Evolutionary conservation across 1,140 invertebrate genomes (phyloP), one percentile per base, ranked within the genome.

Genomic region (Eupristina koningsbergeri): DNA sequence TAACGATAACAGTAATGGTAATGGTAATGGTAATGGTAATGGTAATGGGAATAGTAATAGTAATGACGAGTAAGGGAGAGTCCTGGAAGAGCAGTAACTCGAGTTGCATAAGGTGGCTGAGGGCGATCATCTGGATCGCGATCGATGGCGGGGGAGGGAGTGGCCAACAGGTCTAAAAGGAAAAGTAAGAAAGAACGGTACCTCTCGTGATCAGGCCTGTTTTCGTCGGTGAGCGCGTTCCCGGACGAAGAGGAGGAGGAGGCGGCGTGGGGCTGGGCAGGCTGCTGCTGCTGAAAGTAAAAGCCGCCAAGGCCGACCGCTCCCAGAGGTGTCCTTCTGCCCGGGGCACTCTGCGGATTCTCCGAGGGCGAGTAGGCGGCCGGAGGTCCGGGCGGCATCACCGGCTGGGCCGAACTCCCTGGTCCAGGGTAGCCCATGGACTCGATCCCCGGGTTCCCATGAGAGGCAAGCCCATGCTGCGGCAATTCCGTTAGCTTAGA

Each of bases 241-340:
- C 93, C 89, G 86, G 93, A 90, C 47, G 47, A 50, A 3, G 74
- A 50, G 22, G 74, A 50, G 86, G 93, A 91, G 17, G 74, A 50
- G 86, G 93, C 90, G 17, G 90, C 87, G 39, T 92, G 91, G 0
- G 91, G 93, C 86, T 93, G 92, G 0, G 74, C 41, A 0, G 92
- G 93, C 86, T 93, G 93, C 86, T 93, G 93, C 86, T 94, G 92
- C 91, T 94, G 94, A 87, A 94, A 94, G 91, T 97, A 97, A 90
- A 96, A 96, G 26, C 96, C 96, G 34, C 96, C 96, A 11, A 97
- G 92, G 22, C 96, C 96, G 9, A 97, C 96, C n/a, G 96, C 94
- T 13, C 96, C 96, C 74, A 97, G 89, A 31, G 96, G 96, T 81
- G 96, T 97, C 85, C 96, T 93, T 85, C 96, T 89, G 34, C 95